phyloP scores from a whole-genome alignment of 2,888 invertebrate species.

The Sarcophaga subvicina region DNA sequence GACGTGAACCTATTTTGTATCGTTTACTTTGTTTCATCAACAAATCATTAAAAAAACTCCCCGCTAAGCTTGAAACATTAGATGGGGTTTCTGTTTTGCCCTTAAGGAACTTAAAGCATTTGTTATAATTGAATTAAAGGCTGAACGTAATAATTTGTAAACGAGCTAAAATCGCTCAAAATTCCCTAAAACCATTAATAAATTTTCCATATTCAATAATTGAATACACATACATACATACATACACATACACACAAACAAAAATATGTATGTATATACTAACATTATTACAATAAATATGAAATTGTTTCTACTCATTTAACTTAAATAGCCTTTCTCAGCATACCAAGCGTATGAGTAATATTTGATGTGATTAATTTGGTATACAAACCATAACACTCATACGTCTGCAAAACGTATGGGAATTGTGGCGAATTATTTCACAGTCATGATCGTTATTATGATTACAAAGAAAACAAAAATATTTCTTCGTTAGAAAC shows the following conservation, averaged over 20 bases:
- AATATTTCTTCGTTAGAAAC: neutral
- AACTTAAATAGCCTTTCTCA: neutral
- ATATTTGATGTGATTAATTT: neutral
- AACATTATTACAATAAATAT: too few species aligned
- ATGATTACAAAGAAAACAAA: neutral
- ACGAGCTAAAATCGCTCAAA: neutral
- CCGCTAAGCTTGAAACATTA: too few species aligned
- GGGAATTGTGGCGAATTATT: too few species aligned
- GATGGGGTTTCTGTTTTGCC: neutral
- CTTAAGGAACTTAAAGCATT: neutral
- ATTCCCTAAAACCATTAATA: slow-evolving; percentile 12
- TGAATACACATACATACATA: neutral
- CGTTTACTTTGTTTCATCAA: too few species aligned
- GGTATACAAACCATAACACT: neutral
- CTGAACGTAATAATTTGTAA: neutral
- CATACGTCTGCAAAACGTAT: neutral
- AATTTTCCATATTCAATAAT: neutral
- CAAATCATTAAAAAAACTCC: too few species aligned
- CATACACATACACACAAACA: neutral
- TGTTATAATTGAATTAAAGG: neutral
- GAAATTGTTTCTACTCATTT: neutral
- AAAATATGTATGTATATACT: too few species aligned
- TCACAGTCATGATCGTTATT: too few species aligned
- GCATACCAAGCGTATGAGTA: neutral
- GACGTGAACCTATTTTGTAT: too few species aligned